Evolutionary conservation across 2,113 vertebrate genomes (phyloP).

Genomic region (Aleadryas rufinucha): DNA sequence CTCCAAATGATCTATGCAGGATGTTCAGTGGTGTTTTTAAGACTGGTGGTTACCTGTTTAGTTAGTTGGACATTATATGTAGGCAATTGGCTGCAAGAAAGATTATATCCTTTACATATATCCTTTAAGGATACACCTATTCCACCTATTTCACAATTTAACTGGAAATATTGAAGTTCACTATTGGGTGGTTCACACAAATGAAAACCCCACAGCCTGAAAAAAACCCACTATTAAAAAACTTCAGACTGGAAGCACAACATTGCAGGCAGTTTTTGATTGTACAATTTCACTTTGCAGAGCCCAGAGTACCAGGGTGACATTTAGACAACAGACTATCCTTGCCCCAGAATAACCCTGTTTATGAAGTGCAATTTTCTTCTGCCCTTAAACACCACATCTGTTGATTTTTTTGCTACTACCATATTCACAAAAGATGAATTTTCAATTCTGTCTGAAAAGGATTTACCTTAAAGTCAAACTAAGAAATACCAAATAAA

Average conservation of each 20-base stretch:
- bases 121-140: neutral
- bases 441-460: neutral
- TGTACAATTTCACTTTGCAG: neutral
- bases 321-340: neutral
- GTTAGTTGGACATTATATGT: neutral
- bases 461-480: neutral
- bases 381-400: neutral
- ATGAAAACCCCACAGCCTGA: rapidly evolving
- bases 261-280: neutral
- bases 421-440: neutral
- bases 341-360: neutral
- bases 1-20: neutral
- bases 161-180: neutral
- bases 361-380: neutral
- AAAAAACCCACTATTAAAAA: neutral
- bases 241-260: neutral
- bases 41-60: neutral
- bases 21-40: neutral
- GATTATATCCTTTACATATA: neutral
- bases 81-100: neutral
- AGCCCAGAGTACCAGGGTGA: neutral
- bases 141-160: neutral
- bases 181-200: neutral
- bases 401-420: neutral
- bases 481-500: neutral